These are phyloP conservation scores for Heptranchias perlo DNA, from an alignment of 2,113 vertebrate genomes.

Conservation along the genomic window DNA sequence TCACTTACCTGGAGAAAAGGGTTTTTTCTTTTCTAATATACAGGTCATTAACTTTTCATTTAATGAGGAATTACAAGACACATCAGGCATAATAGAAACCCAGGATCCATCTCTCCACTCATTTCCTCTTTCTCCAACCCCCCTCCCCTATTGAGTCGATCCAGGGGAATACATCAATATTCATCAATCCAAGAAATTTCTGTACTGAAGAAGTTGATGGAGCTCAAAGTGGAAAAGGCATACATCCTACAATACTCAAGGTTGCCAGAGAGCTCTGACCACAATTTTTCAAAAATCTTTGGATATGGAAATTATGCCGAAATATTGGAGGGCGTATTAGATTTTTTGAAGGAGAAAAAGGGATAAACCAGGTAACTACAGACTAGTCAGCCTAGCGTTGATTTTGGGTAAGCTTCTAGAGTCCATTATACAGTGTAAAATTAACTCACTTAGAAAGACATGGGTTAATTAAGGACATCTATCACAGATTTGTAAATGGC, in stretches of 20 bases:
- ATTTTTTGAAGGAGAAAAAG: background rate
- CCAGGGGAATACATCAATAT: background rate
- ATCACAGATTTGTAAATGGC: background rate
- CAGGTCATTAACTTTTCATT: background rate
- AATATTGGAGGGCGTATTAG: background rate
- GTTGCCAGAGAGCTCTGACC: background rate
- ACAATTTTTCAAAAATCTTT: background rate
- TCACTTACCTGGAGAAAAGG: background rate
- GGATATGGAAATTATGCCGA: background rate
- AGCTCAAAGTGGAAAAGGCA: background rate
- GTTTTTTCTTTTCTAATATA: background rate
- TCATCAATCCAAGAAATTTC: background rate
- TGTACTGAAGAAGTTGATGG: background rate
- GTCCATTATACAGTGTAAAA: background rate
- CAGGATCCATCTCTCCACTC: background rate
- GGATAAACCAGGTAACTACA: background rate
- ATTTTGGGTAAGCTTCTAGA: background rate
- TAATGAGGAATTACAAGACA: background rate
- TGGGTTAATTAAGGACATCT: background rate
- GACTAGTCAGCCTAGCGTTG: background rate
- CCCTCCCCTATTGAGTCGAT: background rate
- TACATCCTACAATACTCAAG: background rate
- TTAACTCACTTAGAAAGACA: background rate
- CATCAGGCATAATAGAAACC: background rate
- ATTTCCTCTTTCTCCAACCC: background rate